These are phyloP conservation scores for Amblyopsis rosae DNA, from an alignment of 2,113 vertebrate genomes.

Conservation along the genomic window DNA sequence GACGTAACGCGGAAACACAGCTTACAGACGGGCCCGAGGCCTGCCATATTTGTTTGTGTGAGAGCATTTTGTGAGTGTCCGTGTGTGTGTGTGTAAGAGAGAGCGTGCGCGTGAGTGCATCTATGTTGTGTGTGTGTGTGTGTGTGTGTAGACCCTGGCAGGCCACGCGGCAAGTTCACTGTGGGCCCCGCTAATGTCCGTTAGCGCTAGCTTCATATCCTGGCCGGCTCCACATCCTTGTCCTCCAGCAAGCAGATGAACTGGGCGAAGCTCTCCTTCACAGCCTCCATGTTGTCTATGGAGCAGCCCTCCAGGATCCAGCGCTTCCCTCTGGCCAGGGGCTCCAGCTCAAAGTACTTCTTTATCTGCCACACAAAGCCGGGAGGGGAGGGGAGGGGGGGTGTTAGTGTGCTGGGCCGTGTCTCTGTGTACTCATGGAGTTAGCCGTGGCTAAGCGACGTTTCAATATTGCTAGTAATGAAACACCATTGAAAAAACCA, in stretches of 20 bases:
- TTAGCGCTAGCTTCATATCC: conserved; percentile 82
- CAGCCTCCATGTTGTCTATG: conserved; percentile 85
- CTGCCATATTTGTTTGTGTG: conserved; percentile 23
- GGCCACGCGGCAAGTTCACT: conserved; percentile 19
- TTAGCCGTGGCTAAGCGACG: no score
- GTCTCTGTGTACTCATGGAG: neutral
- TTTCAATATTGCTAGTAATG: no score
- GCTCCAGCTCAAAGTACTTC: conserved; percentile 98
- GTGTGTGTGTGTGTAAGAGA: neutral
- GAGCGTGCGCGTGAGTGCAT: neutral
- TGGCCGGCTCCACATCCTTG: conserved; percentile 84
- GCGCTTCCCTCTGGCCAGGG: conserved; percentile 90
- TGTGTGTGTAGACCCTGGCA: conserved; percentile 42
- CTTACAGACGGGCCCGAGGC: conserved; percentile 30
- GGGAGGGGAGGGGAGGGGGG: neutral
- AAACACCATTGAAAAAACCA: no score
- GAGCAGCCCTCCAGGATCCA: conserved; percentile 95
- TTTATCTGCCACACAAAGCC: conserved; percentile 81
- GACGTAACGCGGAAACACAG: conserved; percentile 39
- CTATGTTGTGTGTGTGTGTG: conserved; percentile 1
- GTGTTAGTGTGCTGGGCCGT: neutral
- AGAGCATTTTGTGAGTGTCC: neutral
- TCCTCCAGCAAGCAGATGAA: conserved; percentile 94
- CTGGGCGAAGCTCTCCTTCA: conserved; percentile 91
- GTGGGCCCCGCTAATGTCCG: conserved; percentile 39